These are phyloP conservation scores for Riparia riparia DNA, from an alignment of 2,113 vertebrate species.

Conservation along the genomic window DNA sequence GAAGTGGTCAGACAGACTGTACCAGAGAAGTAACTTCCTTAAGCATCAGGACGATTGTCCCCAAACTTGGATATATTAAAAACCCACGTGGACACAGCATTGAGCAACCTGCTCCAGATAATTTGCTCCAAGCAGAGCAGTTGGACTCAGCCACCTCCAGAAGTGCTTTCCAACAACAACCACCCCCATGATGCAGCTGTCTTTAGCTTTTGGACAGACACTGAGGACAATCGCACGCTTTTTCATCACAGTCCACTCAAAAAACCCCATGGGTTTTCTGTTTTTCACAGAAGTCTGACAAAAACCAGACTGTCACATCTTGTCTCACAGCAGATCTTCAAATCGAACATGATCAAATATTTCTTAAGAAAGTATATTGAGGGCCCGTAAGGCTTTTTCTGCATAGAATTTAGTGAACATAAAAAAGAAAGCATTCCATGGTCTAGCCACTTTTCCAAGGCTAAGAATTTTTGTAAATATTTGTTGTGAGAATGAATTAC, in stretches of 20 bases:
- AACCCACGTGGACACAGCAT: background rate
- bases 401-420: accelerated
- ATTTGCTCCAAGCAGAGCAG: background rate
- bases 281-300: accelerated
- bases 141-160: background rate
- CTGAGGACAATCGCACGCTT: accelerated
- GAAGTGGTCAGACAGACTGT: background rate
- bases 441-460: background rate
- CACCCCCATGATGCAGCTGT: accelerated
- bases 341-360: background rate
- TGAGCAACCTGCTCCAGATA: background rate
- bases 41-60: accelerated
- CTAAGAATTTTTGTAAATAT: background rate
- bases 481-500: background rate
- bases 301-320: background rate
- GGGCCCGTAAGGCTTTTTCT: background rate
- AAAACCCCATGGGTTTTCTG: accelerated
- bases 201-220: background rate
- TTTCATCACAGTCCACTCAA: background rate
- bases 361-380: background rate
- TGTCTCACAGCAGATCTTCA: background rate
- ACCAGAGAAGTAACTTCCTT: background rate
- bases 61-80: background rate
- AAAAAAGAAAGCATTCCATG: background rate
- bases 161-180: background rate